Percentiles rank a stretch among this genome's conserved stretches.
Conservation (phyloP, 2,888 invertebrate genomes). For the Heteromurus nitidus region DNA sequence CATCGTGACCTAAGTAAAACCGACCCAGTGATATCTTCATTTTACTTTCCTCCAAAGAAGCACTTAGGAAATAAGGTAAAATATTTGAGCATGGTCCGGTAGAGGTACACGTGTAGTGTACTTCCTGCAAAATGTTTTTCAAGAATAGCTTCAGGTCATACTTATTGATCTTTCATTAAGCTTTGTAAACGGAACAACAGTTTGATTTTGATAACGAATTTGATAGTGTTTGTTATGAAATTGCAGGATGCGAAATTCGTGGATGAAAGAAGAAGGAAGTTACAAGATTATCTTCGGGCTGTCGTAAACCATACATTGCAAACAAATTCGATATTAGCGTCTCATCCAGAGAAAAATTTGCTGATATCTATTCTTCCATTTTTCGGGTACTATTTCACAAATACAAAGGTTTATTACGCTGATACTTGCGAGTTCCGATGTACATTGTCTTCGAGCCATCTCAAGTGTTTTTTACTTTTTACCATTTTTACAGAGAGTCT, state of each 20-base stretch:
- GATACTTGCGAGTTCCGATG: neutral
- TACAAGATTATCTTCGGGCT: constrained; percentile 89
- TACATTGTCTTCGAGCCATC: neutral
- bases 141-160: too few relatives aligned
- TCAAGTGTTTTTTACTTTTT: neutral
- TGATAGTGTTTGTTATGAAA: too few relatives aligned
- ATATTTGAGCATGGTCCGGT: too few relatives aligned
- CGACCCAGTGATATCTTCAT: constrained; percentile 85
- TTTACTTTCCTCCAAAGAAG: constrained; percentile 96
- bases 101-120: too few relatives aligned
- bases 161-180: too few relatives aligned
- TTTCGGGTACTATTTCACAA: constrained; percentile 82
- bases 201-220: too few relatives aligned
- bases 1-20: constrained; percentile 89
- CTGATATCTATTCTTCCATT: constrained; percentile 89
- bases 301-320: constrained; percentile 83
- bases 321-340: constrained; percentile 84
- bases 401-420: neutral
- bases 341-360: constrained; percentile 85
- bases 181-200: too few relatives aligned
- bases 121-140: too few relatives aligned
- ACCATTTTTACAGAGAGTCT: constrained; percentile 62
- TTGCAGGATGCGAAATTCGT: constrained; percentile 87
- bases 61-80: constrained; percentile 91
- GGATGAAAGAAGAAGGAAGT: constrained; percentile 87